Base-by-base conservation (phyloP, 2,113 vertebrate genomes). In the Forbesichthys agassizii region DNA sequence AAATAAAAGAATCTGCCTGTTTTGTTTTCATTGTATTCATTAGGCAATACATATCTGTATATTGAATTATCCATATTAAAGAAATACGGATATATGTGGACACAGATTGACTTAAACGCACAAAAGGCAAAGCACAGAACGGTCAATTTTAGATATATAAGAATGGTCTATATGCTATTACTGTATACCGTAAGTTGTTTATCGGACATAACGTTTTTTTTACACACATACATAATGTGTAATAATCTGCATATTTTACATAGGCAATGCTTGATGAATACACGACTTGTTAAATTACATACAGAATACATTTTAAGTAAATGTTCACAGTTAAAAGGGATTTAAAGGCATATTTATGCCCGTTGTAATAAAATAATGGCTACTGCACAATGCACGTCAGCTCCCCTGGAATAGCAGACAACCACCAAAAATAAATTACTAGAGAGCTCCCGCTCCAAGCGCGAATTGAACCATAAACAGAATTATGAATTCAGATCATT, bases 81-180 rank as follows among this genome's bases (percentile, higher is more conserved):
- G 48, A 62, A 69, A 51, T 46, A 63, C 18, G 62, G 62, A 55
- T 62, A 54, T 36, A 66, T 69, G 6, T 65, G 57, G 62, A 69
- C 52, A 77, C 76, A 56, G 71, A 78, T 83, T 61, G 71, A 88
- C 83, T 84, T 84, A 71, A 82, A 88, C 86, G 79, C 85, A 89
- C 85, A 71, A 82, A 89, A 88, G 76, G 84, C 80, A 83, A 55
- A 78, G 70, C 75, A 89, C 84, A 82, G 53, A 78, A 85, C 79
- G 57, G 46, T 80, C 81, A 79, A 80, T 71, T 80, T 75, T 58
- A 84, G 67, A 78, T 84, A 84, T 47, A 64, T 80, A 61, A 75
- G 59, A 79, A 77, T 55, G 73, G 73, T 78, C 64, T 42, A 42
- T 42, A 42, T 42, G 36, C 36, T 42, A 42, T 42, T 42, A 27